Conservation (phyloP, 1,140 invertebrate species). For the Zeugodacus cucurbitae region DNA sequence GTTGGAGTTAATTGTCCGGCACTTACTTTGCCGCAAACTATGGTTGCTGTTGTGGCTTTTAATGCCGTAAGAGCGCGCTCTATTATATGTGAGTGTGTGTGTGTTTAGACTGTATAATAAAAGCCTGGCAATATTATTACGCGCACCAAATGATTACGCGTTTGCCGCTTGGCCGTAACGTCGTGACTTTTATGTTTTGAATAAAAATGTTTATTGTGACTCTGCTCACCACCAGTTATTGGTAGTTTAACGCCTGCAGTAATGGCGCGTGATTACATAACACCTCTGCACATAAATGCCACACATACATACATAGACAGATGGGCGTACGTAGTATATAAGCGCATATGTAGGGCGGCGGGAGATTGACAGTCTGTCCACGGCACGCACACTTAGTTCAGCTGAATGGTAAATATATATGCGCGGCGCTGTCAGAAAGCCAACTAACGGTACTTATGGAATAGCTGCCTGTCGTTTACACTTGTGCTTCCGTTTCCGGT, state of each 20-base stretch:
- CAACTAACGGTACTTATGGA: neutral
- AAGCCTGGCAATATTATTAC: neutral
- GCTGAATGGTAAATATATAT: neutral
- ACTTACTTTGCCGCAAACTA: neutral
- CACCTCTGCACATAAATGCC: neutral
- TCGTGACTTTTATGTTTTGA: neutral
- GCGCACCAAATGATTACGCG: neutral
- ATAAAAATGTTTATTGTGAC: neutral
- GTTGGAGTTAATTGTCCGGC: neutral
- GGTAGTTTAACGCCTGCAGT: neutral
- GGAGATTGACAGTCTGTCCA: neutral
- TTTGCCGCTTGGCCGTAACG: neutral
- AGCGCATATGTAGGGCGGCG: neutral
- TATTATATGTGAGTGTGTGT: neutral
- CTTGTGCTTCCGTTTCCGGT: slow-evolving; percentile 13
- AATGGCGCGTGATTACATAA: neutral
- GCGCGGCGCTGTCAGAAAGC: too few relatives aligned
- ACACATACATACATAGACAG: neutral
- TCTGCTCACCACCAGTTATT: slow-evolving; percentile 9
- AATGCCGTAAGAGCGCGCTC: neutral
- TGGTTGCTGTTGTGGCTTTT: neutral
- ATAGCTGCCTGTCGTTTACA: neutral
- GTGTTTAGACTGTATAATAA: neutral
- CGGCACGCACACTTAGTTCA: neutral
- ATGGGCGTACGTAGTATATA: neutral